Base-by-base conservation (phyloP, 2,797 vertebrate genomes). In the Babyrousa celebensis region DNA sequence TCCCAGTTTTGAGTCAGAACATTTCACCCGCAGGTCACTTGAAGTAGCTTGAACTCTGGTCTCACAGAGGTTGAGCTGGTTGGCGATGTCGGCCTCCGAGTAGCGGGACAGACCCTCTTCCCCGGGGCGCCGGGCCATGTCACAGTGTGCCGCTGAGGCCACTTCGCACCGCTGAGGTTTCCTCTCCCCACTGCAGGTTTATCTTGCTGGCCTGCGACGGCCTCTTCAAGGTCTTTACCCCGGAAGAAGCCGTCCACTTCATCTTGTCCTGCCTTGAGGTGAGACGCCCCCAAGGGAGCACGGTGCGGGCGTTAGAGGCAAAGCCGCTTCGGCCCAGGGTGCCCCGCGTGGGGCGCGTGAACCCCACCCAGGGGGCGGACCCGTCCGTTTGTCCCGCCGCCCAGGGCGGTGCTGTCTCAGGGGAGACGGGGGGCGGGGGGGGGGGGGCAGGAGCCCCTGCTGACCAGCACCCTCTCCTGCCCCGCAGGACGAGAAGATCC, bases 181-280 rank as follows among this genome's bases (percentile, higher is more conserved):
- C 36, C 36, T 36, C 36, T 62, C 23, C 4, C 0, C 3, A 1
- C 0, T 7, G 3, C 21, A 99, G 99, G 98, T 99, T 99, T 97
- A 99, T 99, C 97, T 97, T 99, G 95, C 98, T 99, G 98, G 99
- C 99, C 0, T 99, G 99, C 95, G 99, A 99, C 70, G 99, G 99
- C 78, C 98, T 99, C 88, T 99, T 99, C 94, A 99, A 99, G 98
- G 99, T 99, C 12, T 99, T 99, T 86, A 99, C 99, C 58, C 99
- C 99, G 56, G 99, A 99, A 68, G 99, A 99, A 98, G 99, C 99
- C 16, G 99, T 99, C 94, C 99, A 99, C 96, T 99, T 99, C 85
- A 99, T 99, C 89, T 97, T 99, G 77, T 97, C 96, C 96, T 97
- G 99, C 95, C 98, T 99, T 17, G 99, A 99, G 99, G 99, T 99